These are phyloP conservation scores for Agelas oroides DNA, from an alignment of 37 sponge, comb jelly and placozoan species.

Conservation along the genomic window DNA sequence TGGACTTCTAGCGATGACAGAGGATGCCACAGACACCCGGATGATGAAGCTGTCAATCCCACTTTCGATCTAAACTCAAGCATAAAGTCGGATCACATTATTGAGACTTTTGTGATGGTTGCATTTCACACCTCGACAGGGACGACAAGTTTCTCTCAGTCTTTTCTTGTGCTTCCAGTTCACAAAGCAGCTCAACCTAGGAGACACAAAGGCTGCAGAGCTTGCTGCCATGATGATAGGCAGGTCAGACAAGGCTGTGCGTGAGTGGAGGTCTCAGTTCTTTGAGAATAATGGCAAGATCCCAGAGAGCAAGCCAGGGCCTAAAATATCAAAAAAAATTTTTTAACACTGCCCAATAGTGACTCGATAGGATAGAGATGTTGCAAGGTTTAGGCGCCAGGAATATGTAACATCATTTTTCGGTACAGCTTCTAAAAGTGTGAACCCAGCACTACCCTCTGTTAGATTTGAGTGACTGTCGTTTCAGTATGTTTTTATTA, in stretches of 20 bases:
- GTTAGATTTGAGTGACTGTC: too few species aligned
- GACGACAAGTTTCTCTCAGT: slow-evolving; percentile 50
- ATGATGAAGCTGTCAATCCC: slow-evolving; percentile 56
- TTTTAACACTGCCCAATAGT: too few species aligned
- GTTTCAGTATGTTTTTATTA: too few species aligned
- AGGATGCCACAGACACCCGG: slow-evolving; percentile 61
- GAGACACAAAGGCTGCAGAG: too few species aligned
- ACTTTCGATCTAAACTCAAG: slow-evolving; percentile 38
- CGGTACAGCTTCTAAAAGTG: too few species aligned
- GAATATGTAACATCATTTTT: too few species aligned
- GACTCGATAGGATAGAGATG: too few species aligned
- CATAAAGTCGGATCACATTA: slow-evolving; percentile 32
- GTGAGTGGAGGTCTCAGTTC: slow-evolving; percentile 31
- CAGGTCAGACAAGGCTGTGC: slow-evolving; percentile 51
- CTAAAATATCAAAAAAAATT: too few species aligned
- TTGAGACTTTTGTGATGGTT: slow-evolving; percentile 32
- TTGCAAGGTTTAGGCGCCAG: too few species aligned
- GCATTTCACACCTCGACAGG: slow-evolving; percentile 35
- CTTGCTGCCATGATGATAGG: too few species aligned
- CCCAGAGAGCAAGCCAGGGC: slow-evolving; percentile 28
- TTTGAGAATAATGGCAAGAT: slow-evolving; percentile 17
- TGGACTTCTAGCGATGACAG: slow-evolving; percentile 33
- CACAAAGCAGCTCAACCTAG: too few species aligned
- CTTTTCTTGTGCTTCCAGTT: slow-evolving; percentile 51
- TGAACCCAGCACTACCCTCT: too few species aligned